Evolutionary conservation across 2,797 vertebrate genomes (phyloP).

Genomic region (Apodemus agrarius): DNA sequence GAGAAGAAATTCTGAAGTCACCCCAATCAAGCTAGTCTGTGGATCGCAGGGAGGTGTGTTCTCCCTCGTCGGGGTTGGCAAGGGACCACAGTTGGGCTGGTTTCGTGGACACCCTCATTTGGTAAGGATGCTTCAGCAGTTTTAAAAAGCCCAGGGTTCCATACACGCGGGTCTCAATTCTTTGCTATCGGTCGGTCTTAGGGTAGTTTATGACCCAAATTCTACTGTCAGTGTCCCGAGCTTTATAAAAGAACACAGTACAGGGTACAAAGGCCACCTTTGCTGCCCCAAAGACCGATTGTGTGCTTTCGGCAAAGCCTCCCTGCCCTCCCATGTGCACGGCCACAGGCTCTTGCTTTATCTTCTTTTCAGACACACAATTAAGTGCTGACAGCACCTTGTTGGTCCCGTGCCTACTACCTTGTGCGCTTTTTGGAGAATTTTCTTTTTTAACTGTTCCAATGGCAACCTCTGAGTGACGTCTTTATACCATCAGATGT

Average conservation of each 20-base stretch:
- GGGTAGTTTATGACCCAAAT: neutral
- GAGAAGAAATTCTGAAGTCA: neutral
- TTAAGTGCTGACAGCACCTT: neutral
- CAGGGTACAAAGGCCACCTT: neutral
- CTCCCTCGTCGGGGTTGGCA: neutral
- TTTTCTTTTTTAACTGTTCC: slow-evolving; percentile 65
- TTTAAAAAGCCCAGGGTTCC: neutral
- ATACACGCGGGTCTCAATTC: neutral
- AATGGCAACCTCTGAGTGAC: slow-evolving; percentile 72
- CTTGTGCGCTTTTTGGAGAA: slow-evolving; percentile 66
- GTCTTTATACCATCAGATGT: slow-evolving; percentile 76
- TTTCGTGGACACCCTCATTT: neutral
- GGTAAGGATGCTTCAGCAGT: neutral
- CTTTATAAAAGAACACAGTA: neutral
- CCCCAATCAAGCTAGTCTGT: neutral
- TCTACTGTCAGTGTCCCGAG: neutral
- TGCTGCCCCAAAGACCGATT: neutral
- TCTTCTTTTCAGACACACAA: neutral
- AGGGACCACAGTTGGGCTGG: neutral
- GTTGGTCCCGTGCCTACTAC: neutral
- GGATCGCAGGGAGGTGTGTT: neutral
- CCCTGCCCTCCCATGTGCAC: neutral
- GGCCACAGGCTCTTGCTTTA: neutral
- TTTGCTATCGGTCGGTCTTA: neutral
- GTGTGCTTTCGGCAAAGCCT: accelerated